phyloP scores from a whole-genome alignment of 2,113 vertebrate species.

The Scomber scombrus region DNA sequence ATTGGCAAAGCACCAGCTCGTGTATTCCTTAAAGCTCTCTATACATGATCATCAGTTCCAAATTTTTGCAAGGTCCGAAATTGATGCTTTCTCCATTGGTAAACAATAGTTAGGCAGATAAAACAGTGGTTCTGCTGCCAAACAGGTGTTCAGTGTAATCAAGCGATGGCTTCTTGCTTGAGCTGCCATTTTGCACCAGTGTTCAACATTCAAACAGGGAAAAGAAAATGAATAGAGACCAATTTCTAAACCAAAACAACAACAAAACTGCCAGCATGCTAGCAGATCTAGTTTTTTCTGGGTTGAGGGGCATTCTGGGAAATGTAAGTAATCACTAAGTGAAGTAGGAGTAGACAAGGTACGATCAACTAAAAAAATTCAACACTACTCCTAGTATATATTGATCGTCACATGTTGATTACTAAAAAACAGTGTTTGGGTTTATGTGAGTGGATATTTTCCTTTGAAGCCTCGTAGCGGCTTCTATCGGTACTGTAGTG shows the following conservation, averaged over 20 bases:
- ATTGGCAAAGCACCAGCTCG: too few relatives aligned
- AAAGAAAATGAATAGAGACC: background rate
- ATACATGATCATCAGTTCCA: background rate
- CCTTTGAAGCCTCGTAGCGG: background rate
- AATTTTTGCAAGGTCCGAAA: too few relatives aligned
- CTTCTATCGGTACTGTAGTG: conserved; percentile 15
- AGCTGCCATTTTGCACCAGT: too few relatives aligned
- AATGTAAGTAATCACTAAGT: background rate
- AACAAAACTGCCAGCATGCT: background rate
- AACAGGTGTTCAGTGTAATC: too few relatives aligned
- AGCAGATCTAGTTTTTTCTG: background rate
- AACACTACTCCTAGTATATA: conserved; percentile 18
- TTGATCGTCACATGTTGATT: background rate
- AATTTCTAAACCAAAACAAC: background rate
- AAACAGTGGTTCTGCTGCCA: too few relatives aligned
- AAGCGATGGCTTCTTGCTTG: too few relatives aligned
- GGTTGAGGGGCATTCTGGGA: conserved; percentile 6
- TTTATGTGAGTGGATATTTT: conserved; percentile 21
- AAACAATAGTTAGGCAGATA: too few relatives aligned
- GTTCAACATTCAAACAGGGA: background rate
- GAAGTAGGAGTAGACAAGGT: background rate
- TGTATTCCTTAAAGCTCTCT: too few relatives aligned
- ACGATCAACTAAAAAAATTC: background rate
- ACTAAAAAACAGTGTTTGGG: background rate
- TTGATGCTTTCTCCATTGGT: too few relatives aligned